Conservation (phyloP, 2,113 vertebrate genomes). For the Hippocampus guttulatus region DNA sequence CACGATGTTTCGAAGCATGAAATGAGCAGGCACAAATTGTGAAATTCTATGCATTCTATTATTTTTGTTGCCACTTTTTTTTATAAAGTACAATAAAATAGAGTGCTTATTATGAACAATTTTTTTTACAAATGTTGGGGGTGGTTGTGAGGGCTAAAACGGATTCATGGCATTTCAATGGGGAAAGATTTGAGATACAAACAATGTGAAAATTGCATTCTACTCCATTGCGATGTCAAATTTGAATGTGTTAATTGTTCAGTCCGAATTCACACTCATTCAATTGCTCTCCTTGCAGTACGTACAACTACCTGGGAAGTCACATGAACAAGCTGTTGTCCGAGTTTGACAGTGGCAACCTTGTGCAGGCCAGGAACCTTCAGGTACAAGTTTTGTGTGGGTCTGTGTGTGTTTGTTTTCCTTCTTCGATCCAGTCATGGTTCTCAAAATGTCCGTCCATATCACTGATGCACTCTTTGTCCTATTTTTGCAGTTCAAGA, state of each 20-base stretch:
- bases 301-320: conserved; percentile 87
- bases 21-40: no score
- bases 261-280: background rate
- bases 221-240: no score
- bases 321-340: conserved; percentile 73
- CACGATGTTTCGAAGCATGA: no score
- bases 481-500: conserved; percentile 56
- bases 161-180: no score
- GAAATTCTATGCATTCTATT: background rate
- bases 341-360: conserved; percentile 76
- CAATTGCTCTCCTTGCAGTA: conserved; percentile 67
- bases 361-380: conserved; percentile 70
- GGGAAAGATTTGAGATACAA: no score
- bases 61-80: background rate
- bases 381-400: conserved; percentile 73
- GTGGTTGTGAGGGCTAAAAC: no score
- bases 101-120: no score
- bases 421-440: background rate
- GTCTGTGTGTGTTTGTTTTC: background rate
- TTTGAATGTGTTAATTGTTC: no score
- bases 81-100: no score
- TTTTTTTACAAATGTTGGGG: no score
- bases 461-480: background rate
- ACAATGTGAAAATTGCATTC: no score
- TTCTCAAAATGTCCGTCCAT: background rate